Base-by-base conservation (phyloP, 2,113 vertebrate genomes). In the Pterophyllum scalare region DNA sequence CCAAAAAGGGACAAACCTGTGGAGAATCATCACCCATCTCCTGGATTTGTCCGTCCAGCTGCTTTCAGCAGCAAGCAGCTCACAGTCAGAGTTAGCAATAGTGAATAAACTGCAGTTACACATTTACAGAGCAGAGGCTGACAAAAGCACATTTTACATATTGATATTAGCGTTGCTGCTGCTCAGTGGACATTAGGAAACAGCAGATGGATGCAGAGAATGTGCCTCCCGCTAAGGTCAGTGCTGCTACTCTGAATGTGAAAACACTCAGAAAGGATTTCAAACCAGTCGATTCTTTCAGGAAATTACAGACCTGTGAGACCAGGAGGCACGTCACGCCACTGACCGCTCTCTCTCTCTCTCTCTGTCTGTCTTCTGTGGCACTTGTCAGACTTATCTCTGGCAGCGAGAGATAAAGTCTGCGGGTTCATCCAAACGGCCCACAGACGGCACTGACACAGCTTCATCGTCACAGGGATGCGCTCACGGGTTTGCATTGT, bases 361-460 rank as follows among this genome's bases (percentile, higher is more conserved):
- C 28, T n/a, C n/a, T n/a, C n/a, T n/a, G n/a, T n/a, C n/a, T n/a
- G n/a, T n/a, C n/a, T n/a, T n/a, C 82, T 76, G 79, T 86, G 83
- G 83, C 84, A 75, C 79, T 60, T 77, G 88, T 90, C 86, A 70
- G 64, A 79, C 74, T 86, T 76, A 84, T 88, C 77, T 85, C 82
- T 87, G 81, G 58, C 72, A 52, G 79, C 0, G 7, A 72, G 67
- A 85, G 88, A 88, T 88, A 85, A 87, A 74, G 56, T 80, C 65
- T 57, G 76, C 9, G 28, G 52, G 28, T 82, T 62, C 79, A 79
- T 26, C 72, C 64, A 79, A 57, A 88, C 64, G 62, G 75, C 40
- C 59, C 54, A 33, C 70, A 75, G 74, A 46, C 0, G 8, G 59
- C 58, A 74, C 14, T 26, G 38, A 70, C 26, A 54, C 59, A 65